Evolutionary conservation across 2,113 vertebrate genomes (phyloP).

Genomic region (Nerophis lumbriciformis): DNA sequence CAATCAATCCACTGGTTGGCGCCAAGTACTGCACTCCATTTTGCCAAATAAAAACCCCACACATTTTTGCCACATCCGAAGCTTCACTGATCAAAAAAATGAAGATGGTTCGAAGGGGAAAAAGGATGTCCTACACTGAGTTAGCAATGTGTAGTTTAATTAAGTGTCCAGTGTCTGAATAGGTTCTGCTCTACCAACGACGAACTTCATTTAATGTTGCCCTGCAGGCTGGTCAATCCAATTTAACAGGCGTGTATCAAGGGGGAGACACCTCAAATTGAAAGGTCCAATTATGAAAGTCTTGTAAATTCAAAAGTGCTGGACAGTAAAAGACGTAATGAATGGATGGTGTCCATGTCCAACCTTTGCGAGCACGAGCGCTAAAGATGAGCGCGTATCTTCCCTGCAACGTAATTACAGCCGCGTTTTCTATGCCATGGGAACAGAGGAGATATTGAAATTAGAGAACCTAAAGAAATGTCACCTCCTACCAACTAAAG

Average conservation of each 20-base stretch:
- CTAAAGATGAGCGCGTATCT: constrained; percentile 34
- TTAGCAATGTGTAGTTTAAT: not conserved
- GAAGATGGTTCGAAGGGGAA: not conserved
- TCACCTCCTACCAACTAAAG: constrained; percentile 51
- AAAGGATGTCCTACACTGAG: not conserved
- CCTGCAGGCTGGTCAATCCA: constrained; percentile 9
- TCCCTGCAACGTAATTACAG: constrained; percentile 56
- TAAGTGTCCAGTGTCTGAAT: not conserved
- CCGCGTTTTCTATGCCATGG: constrained; percentile 33
- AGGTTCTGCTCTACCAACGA: constrained; percentile 2
- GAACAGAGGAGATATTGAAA: constrained; percentile 49
- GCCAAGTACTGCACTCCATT: too few relatives aligned
- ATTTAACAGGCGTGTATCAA: constrained; percentile 16
- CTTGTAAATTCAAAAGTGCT: constrained; percentile 14
- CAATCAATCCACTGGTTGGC: too few relatives aligned
- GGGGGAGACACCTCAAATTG: not conserved
- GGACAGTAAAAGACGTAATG: constrained; percentile 20
- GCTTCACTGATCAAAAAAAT: not conserved
- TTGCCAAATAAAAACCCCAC: too few relatives aligned
- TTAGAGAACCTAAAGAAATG: constrained; percentile 44
- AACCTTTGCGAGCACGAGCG: constrained; percentile 19
- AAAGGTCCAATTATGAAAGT: constrained; percentile 25
- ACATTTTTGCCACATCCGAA: too few relatives aligned
- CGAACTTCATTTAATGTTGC: constrained; percentile 3
- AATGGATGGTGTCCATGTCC: constrained; percentile 50